These are phyloP conservation scores for Maconellicoccus hirsutus DNA, from an alignment of 1,140 invertebrate species.

Conservation along the genomic window DNA sequence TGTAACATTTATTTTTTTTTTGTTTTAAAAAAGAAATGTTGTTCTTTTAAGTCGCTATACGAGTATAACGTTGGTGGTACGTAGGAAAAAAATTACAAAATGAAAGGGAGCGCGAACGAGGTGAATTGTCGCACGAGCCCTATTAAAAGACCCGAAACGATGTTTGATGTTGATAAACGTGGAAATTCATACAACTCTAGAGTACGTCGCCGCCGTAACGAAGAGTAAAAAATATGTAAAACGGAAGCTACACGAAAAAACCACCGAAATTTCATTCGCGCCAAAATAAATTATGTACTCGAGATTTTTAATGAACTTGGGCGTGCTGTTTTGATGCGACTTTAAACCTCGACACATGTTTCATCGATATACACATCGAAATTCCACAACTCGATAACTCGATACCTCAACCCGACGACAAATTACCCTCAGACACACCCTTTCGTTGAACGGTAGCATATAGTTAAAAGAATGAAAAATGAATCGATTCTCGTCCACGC, in stretches of 20 bases:
- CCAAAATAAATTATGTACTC: too few species aligned
- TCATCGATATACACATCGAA: too few species aligned
- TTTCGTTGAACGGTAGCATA: not conserved
- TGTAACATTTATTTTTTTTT: constrained; percentile 11
- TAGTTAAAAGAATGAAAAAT: constrained; percentile 13
- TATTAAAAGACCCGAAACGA: not conserved
- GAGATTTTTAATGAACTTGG: too few species aligned
- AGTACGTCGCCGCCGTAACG: too few species aligned
- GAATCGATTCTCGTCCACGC: constrained; percentile 14
- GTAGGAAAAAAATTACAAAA: too few species aligned
- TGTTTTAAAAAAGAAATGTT: constrained; percentile 13
- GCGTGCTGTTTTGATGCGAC: too few species aligned
- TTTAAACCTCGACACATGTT: too few species aligned
- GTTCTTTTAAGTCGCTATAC: not conserved
- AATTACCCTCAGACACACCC: constrained; percentile 15
- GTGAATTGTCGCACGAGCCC: not conserved
- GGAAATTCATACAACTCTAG: too few species aligned
- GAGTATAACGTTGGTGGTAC: too few species aligned
- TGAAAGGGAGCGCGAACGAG: too few species aligned
- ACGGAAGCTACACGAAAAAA: not conserved
- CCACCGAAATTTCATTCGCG: too few species aligned
- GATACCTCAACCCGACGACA: not conserved
- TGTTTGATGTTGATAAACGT: constrained; percentile 5
- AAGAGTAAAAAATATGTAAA: not conserved
- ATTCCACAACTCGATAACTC: too few species aligned